Percentiles rank a stretch among this genome's conserved stretches.
These are phyloP conservation scores for Phalacrocorax brasilianus DNA, from an alignment of 2,113 vertebrate species.

Conservation along the genomic window DNA sequence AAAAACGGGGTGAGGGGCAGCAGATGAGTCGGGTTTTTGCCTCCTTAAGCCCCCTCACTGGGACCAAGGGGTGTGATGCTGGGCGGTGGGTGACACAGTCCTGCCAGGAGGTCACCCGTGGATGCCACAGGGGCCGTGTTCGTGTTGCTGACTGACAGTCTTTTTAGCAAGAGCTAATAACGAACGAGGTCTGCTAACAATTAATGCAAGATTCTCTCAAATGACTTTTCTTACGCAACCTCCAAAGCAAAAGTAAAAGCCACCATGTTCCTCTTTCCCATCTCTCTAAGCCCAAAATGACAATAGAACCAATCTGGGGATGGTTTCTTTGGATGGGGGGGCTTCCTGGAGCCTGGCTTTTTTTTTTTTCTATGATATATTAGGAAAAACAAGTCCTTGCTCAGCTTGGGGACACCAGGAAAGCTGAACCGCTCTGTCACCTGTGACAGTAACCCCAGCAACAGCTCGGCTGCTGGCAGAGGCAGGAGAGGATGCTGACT, in stretches of 20 bases:
- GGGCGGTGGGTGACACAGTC: background rate
- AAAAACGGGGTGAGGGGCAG: too few relatives aligned
- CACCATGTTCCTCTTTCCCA: background rate
- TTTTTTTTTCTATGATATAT: background rate
- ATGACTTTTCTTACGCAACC: background rate
- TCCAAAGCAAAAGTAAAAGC: background rate
- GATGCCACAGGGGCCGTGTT: background rate
- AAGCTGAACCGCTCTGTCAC: slow-evolving; percentile 26
- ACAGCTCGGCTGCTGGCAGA: slow-evolving; percentile 31
- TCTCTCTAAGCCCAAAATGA: background rate
- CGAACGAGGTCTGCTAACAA: background rate
- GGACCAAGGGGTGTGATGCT: background rate
- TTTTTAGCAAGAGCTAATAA: background rate
- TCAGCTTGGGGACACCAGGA: background rate
- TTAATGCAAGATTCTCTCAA: background rate
- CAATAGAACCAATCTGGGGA: background rate
- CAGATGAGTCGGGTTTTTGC: background rate
- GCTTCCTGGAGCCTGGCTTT: background rate
- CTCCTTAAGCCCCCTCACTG: background rate
- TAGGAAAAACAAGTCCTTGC: background rate
- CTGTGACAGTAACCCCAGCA: slow-evolving; percentile 62
- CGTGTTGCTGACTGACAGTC: accelerated
- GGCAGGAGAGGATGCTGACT: slow-evolving; percentile 61
- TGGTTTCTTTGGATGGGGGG: background rate
- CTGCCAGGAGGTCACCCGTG: background rate